Evolutionary conservation across 2,888 invertebrate genomes (phyloP).

Genomic region (Plusia festucae): DNA sequence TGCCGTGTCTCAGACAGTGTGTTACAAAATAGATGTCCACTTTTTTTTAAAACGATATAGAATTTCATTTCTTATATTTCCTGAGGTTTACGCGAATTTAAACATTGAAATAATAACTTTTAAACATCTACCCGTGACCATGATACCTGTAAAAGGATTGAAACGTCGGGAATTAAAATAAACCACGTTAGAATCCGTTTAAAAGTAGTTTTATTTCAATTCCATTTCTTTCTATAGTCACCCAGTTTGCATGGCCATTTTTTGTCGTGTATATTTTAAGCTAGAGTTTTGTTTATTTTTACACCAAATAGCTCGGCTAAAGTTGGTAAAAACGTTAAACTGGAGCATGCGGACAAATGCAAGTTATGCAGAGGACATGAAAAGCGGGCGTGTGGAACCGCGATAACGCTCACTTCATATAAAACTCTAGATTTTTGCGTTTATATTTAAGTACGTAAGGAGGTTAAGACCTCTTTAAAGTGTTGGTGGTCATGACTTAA

Average conservation of each 20-base stretch:
- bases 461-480: conserved; percentile 26
- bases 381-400: conserved; percentile 32
- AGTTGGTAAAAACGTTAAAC: conserved; percentile 6
- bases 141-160: too few species aligned
- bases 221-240: not conserved
- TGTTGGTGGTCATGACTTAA: conserved; percentile 30
- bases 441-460: conserved; percentile 30
- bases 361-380: conserved; percentile 22
- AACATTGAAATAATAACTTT: too few species aligned
- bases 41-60: not conserved
- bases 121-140: too few species aligned
- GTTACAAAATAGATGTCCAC: not conserved
- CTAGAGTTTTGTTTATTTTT: not conserved
- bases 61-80: not conserved
- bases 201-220: too few species aligned
- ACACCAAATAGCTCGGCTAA: not conserved
- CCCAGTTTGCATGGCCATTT: not conserved
- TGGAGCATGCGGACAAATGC: conserved; percentile 6
- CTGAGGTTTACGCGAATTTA: too few species aligned
- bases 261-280: not conserved
- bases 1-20: not conserved
- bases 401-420: conserved; percentile 34
- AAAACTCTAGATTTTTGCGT: conserved; percentile 33
- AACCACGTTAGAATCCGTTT: too few species aligned
- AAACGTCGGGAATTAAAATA: too few species aligned